Conservation (phyloP, 1,140 invertebrate genomes). For the Drosophila malerkotliana region DNA sequence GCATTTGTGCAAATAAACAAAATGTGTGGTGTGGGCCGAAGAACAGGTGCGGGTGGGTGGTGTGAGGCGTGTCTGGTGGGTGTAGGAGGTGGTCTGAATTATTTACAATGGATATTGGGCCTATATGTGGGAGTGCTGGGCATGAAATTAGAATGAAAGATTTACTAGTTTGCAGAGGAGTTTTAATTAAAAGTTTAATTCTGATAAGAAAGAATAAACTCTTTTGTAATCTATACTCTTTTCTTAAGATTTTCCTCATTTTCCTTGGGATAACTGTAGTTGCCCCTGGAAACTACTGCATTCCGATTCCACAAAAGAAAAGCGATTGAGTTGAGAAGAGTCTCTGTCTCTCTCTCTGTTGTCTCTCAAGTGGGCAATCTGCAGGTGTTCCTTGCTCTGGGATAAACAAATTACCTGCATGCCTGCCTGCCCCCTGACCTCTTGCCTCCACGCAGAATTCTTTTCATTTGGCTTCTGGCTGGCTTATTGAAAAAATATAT, state of each 20-base stretch:
- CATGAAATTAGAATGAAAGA: slow-evolving; percentile 2
- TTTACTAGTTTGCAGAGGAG: background rate
- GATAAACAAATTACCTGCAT: slow-evolving; percentile 48
- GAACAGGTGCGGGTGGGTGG: slow-evolving; percentile 35
- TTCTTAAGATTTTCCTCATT: slow-evolving; percentile 8
- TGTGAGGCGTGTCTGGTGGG: background rate
- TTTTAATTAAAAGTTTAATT: background rate
- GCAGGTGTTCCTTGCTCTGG: slow-evolving; percentile 62
- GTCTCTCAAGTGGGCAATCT: slow-evolving; percentile 41
- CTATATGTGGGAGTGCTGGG: slow-evolving; percentile 4
- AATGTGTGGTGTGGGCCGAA: slow-evolving; percentile 17
- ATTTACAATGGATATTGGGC: slow-evolving; percentile 15
- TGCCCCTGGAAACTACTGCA: slow-evolving; percentile 42
- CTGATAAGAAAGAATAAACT: background rate
- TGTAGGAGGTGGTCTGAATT: slow-evolving; percentile 6
- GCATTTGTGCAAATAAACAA: slow-evolving; percentile 81
- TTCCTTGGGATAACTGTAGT: slow-evolving; percentile 9
- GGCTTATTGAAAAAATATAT: slow-evolving; percentile 66
- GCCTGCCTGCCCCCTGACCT: slow-evolving; percentile 5
- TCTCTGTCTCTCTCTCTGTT: slow-evolving; percentile 17
- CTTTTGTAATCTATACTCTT: background rate
- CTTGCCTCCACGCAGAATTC: slow-evolving; percentile 40
- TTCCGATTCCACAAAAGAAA: slow-evolving; percentile 22
- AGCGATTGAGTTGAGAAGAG: background rate
- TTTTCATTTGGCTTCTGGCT: slow-evolving; percentile 25